These are phyloP conservation scores for Muscicapa comitata DNA, from an alignment of 2,797 vertebrate genomes.

Conservation along the genomic window DNA sequence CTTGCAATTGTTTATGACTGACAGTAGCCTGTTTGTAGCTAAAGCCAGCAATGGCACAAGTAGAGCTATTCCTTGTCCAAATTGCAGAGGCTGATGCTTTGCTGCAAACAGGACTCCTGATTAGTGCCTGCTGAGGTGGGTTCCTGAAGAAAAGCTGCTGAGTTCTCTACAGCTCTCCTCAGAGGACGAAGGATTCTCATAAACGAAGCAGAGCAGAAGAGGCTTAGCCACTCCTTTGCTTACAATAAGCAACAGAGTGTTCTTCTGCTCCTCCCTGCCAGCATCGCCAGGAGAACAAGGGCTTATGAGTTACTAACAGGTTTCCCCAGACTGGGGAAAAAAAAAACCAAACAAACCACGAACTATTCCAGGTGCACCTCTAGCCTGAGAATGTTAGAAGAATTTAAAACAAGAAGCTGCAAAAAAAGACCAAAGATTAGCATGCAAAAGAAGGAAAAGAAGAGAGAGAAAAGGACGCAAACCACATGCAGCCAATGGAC, in stretches of 20 bases:
- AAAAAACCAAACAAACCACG: neutral
- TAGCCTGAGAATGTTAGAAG: neutral
- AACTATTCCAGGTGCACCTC: neutral
- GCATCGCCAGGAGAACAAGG: neutral
- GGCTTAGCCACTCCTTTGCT: neutral
- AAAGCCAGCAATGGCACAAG: constrained; percentile 22
- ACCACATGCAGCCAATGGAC: neutral
- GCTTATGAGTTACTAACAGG: neutral
- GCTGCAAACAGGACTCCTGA: neutral
- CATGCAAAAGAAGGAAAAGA: neutral
- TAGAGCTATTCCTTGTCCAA: neutral
- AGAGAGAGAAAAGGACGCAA: neutral
- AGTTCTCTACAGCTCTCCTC: neutral
- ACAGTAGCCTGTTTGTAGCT: constrained; percentile 42
- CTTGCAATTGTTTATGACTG: constrained; percentile 45
- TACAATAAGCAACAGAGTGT: neutral
- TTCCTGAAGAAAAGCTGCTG: neutral
- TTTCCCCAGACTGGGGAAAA: neutral
- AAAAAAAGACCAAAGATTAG: neutral
- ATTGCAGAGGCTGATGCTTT: neutral
- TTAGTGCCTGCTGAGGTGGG: neutral
- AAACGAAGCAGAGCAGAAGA: neutral
- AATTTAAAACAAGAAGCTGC: neutral
- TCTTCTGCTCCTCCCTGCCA: neutral
- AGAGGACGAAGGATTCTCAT: neutral